Percentiles rank a stretch among this genome's conserved stretches.
Evolutionary conservation across 1,140 invertebrate species (phyloP).

Genomic region (Armadillidium nasatum): DNA sequence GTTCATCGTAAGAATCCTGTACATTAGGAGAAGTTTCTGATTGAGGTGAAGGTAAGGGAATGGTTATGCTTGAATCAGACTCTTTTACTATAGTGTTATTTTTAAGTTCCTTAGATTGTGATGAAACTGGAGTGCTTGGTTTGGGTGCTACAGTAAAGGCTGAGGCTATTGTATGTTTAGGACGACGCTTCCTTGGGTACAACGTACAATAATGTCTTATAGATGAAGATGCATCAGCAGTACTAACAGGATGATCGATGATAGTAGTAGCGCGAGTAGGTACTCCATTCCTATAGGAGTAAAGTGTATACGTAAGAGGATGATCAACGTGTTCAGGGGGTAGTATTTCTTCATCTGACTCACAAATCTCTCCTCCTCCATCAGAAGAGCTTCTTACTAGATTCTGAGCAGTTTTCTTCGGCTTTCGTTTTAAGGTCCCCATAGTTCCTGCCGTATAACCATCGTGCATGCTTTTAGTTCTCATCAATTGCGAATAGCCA

Average conservation of each 20-base stretch:
- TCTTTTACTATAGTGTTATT: neutral
- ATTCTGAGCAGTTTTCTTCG: neutral
- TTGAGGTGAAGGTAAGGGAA: constrained; percentile 24
- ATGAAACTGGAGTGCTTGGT: constrained; percentile 34
- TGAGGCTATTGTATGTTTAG: constrained; percentile 28
- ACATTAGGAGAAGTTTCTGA: constrained; percentile 34
- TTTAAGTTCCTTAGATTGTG: neutral
- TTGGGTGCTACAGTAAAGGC: constrained; percentile 36
- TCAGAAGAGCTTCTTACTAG: neutral
- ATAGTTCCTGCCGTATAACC: neutral
- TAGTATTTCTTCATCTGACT: neutral
- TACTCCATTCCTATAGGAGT: constrained; percentile 23
- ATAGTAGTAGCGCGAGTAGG: constrained; percentile 22
- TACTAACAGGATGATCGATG: constrained; percentile 25
- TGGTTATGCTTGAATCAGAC: constrained; percentile 13
- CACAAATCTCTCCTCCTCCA: neutral
- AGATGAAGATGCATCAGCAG: constrained; percentile 23
- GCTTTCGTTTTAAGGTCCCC: neutral
- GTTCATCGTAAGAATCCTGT: constrained; percentile 35
- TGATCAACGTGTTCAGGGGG: constrained; percentile 23
- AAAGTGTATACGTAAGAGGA: constrained; percentile 33
- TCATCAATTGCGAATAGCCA: neutral
- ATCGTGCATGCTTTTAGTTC: neutral
- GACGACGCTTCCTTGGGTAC: neutral
- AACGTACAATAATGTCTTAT: constrained; percentile 12